Percentiles rank a stretch among this genome's conserved stretches.
phyloP scores from a whole-genome alignment of 2,797 vertebrate genomes.

The Delichon dasypus region DNA sequence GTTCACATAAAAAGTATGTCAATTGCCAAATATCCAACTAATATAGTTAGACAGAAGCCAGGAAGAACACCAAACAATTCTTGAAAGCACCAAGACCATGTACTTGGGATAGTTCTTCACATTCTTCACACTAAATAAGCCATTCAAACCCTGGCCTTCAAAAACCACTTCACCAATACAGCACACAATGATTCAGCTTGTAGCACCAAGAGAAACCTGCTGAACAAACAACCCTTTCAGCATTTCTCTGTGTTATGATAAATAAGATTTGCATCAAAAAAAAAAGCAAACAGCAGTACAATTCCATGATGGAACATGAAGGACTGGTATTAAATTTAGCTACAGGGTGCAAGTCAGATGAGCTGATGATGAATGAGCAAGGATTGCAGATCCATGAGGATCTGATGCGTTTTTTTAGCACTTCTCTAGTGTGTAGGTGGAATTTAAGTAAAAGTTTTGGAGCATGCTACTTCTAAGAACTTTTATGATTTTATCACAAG shows the following conservation, averaged over 20 bases:
- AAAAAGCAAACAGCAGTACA: neutral
- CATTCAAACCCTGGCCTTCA: neutral
- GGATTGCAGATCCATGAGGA: neutral
- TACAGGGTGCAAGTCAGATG: conserved; percentile 37
- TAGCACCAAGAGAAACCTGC: neutral
- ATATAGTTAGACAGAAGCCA: neutral
- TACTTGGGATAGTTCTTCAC: neutral
- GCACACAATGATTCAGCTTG: neutral
- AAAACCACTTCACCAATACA: neutral
- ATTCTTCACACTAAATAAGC: neutral
- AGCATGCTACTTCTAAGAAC: neutral
- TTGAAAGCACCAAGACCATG: neutral
- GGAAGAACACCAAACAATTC: neutral
- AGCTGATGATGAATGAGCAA: conserved; percentile 40
- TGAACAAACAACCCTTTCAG: neutral
- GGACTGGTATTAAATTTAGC: conserved; percentile 17
- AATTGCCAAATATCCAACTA: neutral
- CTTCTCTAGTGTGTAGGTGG: conserved; percentile 17
- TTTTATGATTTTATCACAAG: neutral
- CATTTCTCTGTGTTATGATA: neutral
- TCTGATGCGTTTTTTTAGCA: conserved; percentile 1
- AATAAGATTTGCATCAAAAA: neutral
- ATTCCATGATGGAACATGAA: neutral
- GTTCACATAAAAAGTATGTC: neutral
- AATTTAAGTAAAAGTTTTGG: conserved; percentile 12